These are phyloP conservation scores for Bos indicus DNA, from an alignment of 2,113 vertebrate species.

Conservation along the genomic window DNA sequence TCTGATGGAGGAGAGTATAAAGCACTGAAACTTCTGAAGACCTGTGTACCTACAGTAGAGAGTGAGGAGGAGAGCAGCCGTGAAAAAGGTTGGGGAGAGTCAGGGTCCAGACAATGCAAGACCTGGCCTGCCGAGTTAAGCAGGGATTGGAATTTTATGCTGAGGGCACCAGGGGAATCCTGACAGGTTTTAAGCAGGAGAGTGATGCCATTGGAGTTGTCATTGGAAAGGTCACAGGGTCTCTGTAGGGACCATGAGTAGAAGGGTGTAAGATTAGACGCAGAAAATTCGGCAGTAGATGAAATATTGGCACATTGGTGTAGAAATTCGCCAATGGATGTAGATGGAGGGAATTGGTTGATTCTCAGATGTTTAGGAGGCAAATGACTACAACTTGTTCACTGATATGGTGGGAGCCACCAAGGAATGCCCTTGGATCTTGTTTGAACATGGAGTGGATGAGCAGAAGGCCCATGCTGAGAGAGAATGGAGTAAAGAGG, in stretches of 20 bases:
- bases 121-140: not conserved
- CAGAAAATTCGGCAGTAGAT: not conserved
- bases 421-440: not conserved
- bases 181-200: not conserved
- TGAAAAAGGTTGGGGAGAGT: too few species aligned
- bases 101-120: not conserved
- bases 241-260: not conserved
- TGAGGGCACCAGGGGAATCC: not conserved
- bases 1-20: not conserved
- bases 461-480: not conserved
- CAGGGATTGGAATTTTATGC: not conserved
- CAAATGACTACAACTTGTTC: not conserved
- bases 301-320: not conserved
- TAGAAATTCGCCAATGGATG: not conserved
- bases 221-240: not conserved
- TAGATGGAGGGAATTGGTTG: not conserved
- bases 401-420: not conserved
- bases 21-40: not conserved
- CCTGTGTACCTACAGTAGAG: not conserved
- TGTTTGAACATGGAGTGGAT: not conserved
- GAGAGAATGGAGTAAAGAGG: not conserved
- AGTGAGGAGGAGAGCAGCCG: not conserved
- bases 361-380: not conserved
- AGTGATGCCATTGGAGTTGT: not conserved
- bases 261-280: not conserved